These are phyloP conservation scores for Phaetusa simplex DNA, from an alignment of 2,113 vertebrate genomes.

Conservation along the genomic window DNA sequence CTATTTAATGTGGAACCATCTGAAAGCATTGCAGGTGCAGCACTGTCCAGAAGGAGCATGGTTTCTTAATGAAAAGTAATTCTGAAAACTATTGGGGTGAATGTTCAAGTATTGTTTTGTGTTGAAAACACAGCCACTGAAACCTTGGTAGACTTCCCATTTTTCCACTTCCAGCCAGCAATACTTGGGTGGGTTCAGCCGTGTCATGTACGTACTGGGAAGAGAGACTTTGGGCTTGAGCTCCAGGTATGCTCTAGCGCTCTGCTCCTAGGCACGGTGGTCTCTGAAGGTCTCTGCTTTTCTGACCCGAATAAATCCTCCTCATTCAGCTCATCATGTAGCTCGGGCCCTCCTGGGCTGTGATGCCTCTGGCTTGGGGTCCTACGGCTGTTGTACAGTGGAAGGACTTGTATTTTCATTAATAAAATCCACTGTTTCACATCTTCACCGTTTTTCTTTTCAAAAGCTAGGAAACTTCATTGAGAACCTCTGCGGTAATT, in stretches of 20 bases:
- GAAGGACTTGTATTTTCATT: too few species aligned
- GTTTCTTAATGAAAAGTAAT: not conserved
- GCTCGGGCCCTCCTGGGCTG: accelerated
- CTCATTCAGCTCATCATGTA: accelerated
- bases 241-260: accelerated
- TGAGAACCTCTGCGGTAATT: not conserved
- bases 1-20: not conserved
- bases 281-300: not conserved
- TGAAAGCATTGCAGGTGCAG: not conserved
- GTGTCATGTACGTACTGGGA: accelerated
- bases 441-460: not conserved
- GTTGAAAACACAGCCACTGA: not conserved
- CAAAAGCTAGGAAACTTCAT: not conserved
- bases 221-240: not conserved
- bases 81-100: not conserved
- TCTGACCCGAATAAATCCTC: not conserved
- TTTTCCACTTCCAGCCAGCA: not conserved
- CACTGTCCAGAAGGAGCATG: not conserved
- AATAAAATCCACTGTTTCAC: not conserved
- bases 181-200: not conserved
- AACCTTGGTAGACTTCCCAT: not conserved
- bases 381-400: accelerated
- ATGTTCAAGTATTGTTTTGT: not conserved
- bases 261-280: accelerated
- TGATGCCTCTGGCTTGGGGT: not conserved